A percentile compares a stretch with the other conserved stretches of the same genome.
These are phyloP conservation scores for Drosophila takahashii DNA, from an alignment of 1,140 invertebrate species.

Conservation along the genomic window DNA sequence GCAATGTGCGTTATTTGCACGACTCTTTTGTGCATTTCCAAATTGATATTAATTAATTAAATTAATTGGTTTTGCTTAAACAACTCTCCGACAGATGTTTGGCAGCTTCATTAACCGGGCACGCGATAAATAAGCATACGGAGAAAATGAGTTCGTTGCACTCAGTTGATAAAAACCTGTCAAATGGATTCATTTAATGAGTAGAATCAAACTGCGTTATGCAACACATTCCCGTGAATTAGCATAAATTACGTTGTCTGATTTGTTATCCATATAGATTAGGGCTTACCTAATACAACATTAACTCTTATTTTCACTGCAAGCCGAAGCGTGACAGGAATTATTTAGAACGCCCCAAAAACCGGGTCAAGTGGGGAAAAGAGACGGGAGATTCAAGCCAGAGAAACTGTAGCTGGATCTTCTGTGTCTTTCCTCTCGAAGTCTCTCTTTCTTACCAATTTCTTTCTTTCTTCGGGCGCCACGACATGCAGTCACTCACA, in stretches of 20 bases:
- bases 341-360: constrained; percentile 43
- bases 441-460: constrained; percentile 20
- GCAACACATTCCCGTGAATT: constrained; percentile 28
- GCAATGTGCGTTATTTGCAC: constrained; percentile 47
- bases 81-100: constrained; percentile 26
- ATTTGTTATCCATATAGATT: constrained; percentile 25
- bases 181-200: background rate
- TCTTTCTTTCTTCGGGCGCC: constrained; percentile 17
- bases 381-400: constrained; percentile 5
- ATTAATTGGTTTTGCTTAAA: constrained; percentile 54
- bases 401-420: constrained; percentile 11
- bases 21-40: constrained; percentile 37
- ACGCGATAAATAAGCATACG: constrained; percentile 37
- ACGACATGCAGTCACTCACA: constrained; percentile 27
- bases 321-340: constrained; percentile 39
- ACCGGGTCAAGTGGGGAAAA: constrained; percentile 17
- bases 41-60: constrained; percentile 79
- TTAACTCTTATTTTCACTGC: constrained; percentile 48
- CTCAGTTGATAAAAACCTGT: constrained; percentile 7
- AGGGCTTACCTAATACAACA: constrained; percentile 40
- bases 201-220: constrained; percentile 23
- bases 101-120: constrained; percentile 44
- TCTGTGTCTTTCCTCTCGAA: constrained; percentile 21
- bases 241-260: constrained; percentile 28
- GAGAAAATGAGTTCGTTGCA: constrained; percentile 33